Percentiles rank a stretch among this genome's conserved stretches.
Evolutionary conservation across 35 echinoderm and acorn worm species (phyloP).

Genomic region (Diadema setosum): DNA sequence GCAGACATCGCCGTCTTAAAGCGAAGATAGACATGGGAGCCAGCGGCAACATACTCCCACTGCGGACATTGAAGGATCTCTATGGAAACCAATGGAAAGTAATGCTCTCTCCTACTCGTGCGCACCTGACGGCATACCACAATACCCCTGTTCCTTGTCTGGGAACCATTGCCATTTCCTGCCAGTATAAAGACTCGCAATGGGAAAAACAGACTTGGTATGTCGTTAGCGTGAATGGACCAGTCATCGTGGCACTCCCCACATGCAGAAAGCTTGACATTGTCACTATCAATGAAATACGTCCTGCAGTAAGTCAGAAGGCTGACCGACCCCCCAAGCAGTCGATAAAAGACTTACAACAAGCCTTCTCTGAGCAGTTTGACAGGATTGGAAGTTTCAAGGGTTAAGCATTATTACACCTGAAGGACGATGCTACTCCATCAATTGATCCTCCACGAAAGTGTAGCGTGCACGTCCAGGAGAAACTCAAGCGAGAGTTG

Average conservation of each 20-base stretch:
- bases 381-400: slow-evolving; percentile 25
- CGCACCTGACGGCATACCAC: not conserved
- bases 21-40: not conserved
- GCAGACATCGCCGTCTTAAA: not conserved
- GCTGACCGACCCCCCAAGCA: too few species aligned
- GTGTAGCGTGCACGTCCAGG: not conserved
- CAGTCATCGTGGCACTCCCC: not conserved
- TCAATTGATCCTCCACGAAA: not conserved
- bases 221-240: not conserved
- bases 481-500: not conserved
- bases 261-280: not conserved
- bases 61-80: not conserved
- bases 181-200: not conserved
- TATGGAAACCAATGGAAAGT: not conserved
- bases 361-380: not conserved
- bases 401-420: not conserved
- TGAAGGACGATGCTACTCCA: not conserved
- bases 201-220: too few species aligned
- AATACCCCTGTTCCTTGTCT: not conserved
- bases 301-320: too few species aligned
- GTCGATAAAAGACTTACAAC: not conserved
- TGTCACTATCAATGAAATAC: not conserved
- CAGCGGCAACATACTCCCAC: not conserved
- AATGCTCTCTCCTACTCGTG: not conserved
- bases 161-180: not conserved